Conservation (phyloP, 2,888 invertebrate species). For the Cosmopolites sordidus region DNA sequence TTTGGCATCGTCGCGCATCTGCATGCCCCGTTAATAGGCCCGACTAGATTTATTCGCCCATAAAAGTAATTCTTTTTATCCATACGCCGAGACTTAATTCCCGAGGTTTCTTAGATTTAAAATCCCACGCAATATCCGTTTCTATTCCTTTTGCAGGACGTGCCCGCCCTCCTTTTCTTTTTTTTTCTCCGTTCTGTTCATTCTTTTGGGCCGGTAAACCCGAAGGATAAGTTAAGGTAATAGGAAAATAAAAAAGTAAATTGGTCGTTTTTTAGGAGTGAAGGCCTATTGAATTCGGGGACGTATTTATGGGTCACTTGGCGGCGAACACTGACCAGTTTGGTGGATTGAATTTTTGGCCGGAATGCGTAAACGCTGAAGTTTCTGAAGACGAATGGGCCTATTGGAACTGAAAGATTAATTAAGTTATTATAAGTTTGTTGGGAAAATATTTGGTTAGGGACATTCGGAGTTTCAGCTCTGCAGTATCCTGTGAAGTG, state of each 20-base stretch:
- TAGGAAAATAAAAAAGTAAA: slow-evolving; percentile 19
- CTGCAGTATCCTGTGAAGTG: too few relatives aligned
- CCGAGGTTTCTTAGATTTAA: slow-evolving; percentile 46
- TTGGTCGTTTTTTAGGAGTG: slow-evolving; percentile 11
- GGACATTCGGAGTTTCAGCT: too few relatives aligned
- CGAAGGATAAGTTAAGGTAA: slow-evolving; percentile 18
- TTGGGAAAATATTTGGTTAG: too few relatives aligned
- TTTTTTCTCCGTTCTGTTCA: slow-evolving; percentile 1
- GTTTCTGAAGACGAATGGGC: too few relatives aligned
- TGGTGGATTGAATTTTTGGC: background rate
- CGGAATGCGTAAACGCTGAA: background rate
- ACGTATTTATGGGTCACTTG: slow-evolving; percentile 13
- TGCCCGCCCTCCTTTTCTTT: background rate
- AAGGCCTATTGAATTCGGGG: slow-evolving; percentile 7
- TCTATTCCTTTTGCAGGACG: slow-evolving; percentile 22
- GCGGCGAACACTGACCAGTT: background rate
- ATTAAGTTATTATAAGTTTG: too few relatives aligned
- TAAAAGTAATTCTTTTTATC: slow-evolving; percentile 46
- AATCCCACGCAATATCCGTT: slow-evolving; percentile 34
- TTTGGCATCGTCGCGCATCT: slow-evolving; percentile 42
- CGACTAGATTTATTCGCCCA: slow-evolving; percentile 44
- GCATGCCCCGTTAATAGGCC: slow-evolving; percentile 45
- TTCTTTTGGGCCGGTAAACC: slow-evolving; percentile 9
- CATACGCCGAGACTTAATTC: slow-evolving; percentile 47
- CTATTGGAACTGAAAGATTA: too few relatives aligned